Evolutionary conservation across 2,113 vertebrate species (phyloP), one percentile per base, ranked within the genome.

Genomic region (Thymallus thymallus): DNA sequence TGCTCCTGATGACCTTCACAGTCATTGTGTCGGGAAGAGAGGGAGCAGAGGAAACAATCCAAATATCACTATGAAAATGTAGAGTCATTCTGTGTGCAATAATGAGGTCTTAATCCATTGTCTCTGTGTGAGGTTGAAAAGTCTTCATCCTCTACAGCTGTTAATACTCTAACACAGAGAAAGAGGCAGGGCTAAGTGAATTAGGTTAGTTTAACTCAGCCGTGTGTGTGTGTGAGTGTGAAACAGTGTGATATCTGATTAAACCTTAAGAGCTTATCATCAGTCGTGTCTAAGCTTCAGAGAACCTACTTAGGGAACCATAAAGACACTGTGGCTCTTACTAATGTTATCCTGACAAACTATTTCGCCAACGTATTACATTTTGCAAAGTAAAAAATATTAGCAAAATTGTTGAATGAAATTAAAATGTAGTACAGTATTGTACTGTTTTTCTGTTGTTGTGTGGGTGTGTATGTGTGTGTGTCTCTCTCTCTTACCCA

Each of bases 401-500:
- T 3, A 9, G 35, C 35, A 41, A 10, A 10, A 41, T 10, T 41
- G 35, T 41, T 41, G 9, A 41, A 41, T 41, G 9, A 41, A 41
- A 41, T 41, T 0, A 41, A 41, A 41, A 41, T 9, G 9, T 41
- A 18, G 48, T 4, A 51, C 4, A 51, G 4, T 18, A 18, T 51
- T 51, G 48, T 18, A 18, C 72, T 22, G 14, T 62, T 74, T 73
- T 66, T 72, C 46, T 9, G 32, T 64, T 61, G 60, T 65, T 68
- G 75, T 20, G 41, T 30, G 61, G 41, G 32, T 41, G 35, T 41
- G 2, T 41, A 7, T 41, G 35, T 41, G 2, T 10, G 7, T 41
- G 7, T 41, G 7, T 41, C 0, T 41, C 66, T 18, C 20, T 45
- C 26, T 72, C 97, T 95, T 94, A 99, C 98, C 98, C 1, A 99